phyloP scores from a whole-genome alignment of 2,113 vertebrate genomes.

The Etia nguti region DNA sequence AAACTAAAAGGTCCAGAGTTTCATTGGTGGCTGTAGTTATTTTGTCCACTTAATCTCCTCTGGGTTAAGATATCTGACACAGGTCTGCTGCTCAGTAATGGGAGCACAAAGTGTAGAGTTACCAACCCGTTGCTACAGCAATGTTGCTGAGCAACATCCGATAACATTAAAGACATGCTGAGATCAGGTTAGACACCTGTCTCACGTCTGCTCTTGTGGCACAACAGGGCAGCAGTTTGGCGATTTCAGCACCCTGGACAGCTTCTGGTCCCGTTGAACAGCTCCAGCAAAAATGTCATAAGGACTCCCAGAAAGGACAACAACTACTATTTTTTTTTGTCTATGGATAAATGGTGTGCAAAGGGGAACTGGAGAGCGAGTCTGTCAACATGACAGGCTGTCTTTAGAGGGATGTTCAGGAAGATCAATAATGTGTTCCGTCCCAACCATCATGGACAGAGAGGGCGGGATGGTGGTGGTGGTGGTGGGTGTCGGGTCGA shows the following conservation, averaged over 20 bases:
- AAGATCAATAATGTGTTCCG: constrained; percentile 81
- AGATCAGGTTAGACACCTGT: constrained; percentile 19
- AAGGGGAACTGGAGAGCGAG: not conserved
- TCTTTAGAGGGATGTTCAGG: constrained; percentile 63
- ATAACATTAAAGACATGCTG: constrained; percentile 1
- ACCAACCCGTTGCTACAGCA: constrained; percentile 43
- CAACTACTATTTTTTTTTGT: not conserved
- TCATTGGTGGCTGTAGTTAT: not conserved
- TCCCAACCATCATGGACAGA: constrained; percentile 65
- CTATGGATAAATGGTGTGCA: not conserved
- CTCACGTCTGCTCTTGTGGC: not conserved
- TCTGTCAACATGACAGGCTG: not conserved
- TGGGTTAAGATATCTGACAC: constrained; percentile 40
- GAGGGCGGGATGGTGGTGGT: constrained; percentile 21
- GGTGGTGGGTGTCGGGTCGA: constrained; percentile 20
- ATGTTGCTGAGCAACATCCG: constrained; percentile 50
- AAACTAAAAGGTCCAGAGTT: not conserved
- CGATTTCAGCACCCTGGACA: constrained; percentile 58
- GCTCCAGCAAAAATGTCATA: not conserved
- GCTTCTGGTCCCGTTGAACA: not conserved
- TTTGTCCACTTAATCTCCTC: not conserved
- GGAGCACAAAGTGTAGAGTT: constrained; percentile 43
- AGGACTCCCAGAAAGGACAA: not conserved
- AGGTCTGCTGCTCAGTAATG: constrained; percentile 15
- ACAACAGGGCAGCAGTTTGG: not conserved